phyloP scores from a whole-genome alignment of 2,113 vertebrate species.

The Tachycineta bicolor region DNA sequence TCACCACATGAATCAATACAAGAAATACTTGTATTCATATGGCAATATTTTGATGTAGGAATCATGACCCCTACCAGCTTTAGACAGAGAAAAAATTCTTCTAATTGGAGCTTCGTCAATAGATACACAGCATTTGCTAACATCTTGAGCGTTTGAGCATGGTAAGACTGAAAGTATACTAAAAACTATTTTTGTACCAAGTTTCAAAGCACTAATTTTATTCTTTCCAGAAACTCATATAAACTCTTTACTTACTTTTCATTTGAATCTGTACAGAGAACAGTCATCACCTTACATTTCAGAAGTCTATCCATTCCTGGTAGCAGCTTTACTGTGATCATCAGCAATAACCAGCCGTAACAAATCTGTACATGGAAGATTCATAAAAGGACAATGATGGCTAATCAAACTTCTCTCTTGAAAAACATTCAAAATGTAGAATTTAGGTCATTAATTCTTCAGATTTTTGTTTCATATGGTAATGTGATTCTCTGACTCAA shows the following conservation, averaged over 20 bases:
- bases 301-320: neutral
- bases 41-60: neutral
- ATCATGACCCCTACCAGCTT: neutral
- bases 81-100: neutral
- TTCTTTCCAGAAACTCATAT: neutral
- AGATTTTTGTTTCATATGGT: conserved; percentile 9
- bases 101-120: neutral
- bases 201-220: neutral
- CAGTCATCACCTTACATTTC: neutral
- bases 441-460: neutral
- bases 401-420: neutral
- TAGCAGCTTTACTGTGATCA: neutral
- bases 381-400: neutral
- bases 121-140: neutral
- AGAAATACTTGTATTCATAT: neutral
- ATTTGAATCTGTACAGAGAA: neutral
- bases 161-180: neutral
- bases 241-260: neutral
- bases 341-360: neutral
- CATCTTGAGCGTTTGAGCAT: neutral
- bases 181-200: neutral
- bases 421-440: neutral
- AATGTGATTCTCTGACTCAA: neutral
- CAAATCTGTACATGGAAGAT: neutral
- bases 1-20: neutral